Conservation (phyloP, 2,113 vertebrate genomes). For the Leptobrachium leishanense region DNA sequence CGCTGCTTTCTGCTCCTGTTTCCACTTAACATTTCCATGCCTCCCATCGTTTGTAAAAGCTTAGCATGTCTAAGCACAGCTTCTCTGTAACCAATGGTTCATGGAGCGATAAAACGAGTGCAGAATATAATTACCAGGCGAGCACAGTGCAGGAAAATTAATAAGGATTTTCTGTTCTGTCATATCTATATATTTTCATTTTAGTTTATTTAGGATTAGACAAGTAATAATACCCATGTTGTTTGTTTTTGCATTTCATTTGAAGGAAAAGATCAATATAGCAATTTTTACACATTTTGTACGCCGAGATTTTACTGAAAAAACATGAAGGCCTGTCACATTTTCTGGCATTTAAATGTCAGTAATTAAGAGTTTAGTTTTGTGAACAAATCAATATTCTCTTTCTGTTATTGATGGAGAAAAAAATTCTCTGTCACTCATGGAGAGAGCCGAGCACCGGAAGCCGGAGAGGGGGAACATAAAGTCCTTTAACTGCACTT, state of each 20-base stretch:
- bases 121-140: background rate
- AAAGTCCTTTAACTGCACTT: too few species aligned
- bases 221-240: slow-evolving; percentile 16
- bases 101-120: background rate
- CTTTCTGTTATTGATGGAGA: slow-evolving; percentile 59
- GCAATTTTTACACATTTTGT: slow-evolving; percentile 30
- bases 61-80: too few species aligned
- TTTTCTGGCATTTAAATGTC: slow-evolving; percentile 66
- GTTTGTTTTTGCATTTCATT: slow-evolving; percentile 37
- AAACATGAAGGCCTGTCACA: slow-evolving; percentile 39
- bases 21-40: too few species aligned
- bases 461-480: background rate
- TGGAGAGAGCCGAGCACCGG: background rate
- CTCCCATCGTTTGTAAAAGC: too few species aligned
- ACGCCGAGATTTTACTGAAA: slow-evolving; percentile 30
- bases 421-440: slow-evolving; percentile 53
- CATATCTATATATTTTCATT: background rate
- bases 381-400: slow-evolving; percentile 59
- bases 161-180: background rate
- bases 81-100: background rate
- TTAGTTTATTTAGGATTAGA: background rate
- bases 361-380: slow-evolving; percentile 63
- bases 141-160: background rate
- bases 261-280: slow-evolving; percentile 29
- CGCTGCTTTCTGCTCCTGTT: too few species aligned